Base-by-base conservation (phyloP, 2,797 vertebrate genomes). In the Clarias laeviceps region DNA sequence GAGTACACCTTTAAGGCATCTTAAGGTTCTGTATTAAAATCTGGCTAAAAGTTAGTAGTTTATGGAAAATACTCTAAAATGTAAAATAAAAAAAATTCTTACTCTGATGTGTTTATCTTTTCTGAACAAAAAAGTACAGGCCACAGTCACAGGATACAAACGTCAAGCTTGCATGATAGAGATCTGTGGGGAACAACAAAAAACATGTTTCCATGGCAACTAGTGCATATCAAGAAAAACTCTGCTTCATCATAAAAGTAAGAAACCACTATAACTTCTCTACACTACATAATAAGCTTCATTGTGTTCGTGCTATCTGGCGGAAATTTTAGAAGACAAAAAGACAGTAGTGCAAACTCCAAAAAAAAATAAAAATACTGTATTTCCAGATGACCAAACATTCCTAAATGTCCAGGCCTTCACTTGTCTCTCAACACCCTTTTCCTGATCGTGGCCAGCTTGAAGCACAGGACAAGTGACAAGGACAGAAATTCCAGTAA, bases 401-500 rank as follows among this genome's bases (percentile, higher is more conserved):
- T 62, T 78, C 11, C 40, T 64, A 84, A 56, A 70, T 40, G 29
- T 77, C 78, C 86, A 62, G 7, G 76, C 61, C 54, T 37, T 20
- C 62, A 40, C 79, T 78, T 50, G 15, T 76, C 76, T 34, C 50
- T 80, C 86, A 64, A 90, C 85, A 86, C 85, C 87, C 79, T 72
- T 50, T 93, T 92, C 90, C 92, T 92, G 91, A 73, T 57, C 73
- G 11, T 56, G 40, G 65, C 61, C 54, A 68, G 80, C 29, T 40
- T 34, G 29, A 76, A 50, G 65, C 59, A 82, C 84, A 65, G 82
- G 29, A 61, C 69, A 64, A 66, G 77, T 85, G 91, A 94, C 90
- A 88, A 92, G 90, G 88, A 61, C 73, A 86, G 88, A 88, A 92
- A 91, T 82, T 83, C 66, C 90, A 82, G 77, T 73, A 88, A 90